A percentile compares a stretch with the other conserved stretches of the same genome.
These are phyloP conservation scores for Clytia hemisphaerica DNA, from an alignment of 30 jellyfish, hydroid and myxozoan genomes.

Conservation along the genomic window DNA sequence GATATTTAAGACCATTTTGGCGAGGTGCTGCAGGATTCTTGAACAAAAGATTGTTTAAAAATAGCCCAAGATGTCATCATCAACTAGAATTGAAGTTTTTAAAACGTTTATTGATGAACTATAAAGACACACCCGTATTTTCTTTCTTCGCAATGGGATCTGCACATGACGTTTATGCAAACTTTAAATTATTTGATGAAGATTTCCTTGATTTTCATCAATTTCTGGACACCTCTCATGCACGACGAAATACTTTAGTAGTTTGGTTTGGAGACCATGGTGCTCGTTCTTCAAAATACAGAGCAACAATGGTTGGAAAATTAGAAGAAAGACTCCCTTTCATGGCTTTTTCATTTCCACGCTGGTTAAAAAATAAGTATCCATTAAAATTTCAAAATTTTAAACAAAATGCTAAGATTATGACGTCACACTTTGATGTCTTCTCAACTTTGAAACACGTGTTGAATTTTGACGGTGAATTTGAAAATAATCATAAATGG, in stretches of 20 bases:
- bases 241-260: conserved; percentile 42
- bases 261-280: conserved; percentile 66
- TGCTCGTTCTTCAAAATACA: conserved; percentile 10
- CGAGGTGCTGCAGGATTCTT: no score
- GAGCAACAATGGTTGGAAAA: conserved; percentile 40
- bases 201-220: no score
- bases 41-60: no score
- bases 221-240: no score
- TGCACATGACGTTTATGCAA: no score
- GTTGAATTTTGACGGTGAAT: conserved; percentile 15
- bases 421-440: conserved; percentile 51
- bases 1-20: conserved; percentile 46
- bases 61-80: no score
- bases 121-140: no score
- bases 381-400: conserved; percentile 17
- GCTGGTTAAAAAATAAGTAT: conserved; percentile 6
- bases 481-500: conserved; percentile 1
- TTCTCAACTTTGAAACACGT: conserved; percentile 38
- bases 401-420: conserved; percentile 12
- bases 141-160: no score
- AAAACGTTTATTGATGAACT: no score
- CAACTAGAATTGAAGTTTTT: no score
- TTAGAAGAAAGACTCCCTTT: conserved; percentile 61
- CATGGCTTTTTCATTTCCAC: conserved; percentile 40
- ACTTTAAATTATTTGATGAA: no score